Evolutionary conservation across 2,797 vertebrate genomes (phyloP), one percentile per base, ranked within the genome.

Genomic region (Galaxias olidus): DNA sequence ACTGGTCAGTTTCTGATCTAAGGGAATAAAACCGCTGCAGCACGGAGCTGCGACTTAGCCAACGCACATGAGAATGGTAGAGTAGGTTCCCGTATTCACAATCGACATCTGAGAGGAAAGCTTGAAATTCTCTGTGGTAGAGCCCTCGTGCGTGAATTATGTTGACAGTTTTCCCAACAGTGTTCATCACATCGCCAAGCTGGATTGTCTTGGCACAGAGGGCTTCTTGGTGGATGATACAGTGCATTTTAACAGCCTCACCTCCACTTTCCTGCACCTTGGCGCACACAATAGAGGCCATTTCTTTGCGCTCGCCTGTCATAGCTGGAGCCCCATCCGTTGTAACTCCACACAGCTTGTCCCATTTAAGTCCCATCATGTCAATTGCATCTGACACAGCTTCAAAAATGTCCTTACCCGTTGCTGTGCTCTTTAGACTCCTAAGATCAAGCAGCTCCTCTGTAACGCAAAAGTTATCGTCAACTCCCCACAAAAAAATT

Each of bases 81-180:
- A 78, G 55, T 11, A 75, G 0, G 1, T 76, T 69, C 12, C 61
- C 30, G 10, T 75, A 73, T 75, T 83, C 72, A 63, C 69, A 69
- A 69, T 78, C 45, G 0, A 77, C 62, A 15, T 79, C 72, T 77
- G 58, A 63, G 4, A 77, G 30, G 50, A 75, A 73, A 64, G 59
- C 65, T 57, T n/a, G n/a, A n/a, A n/a, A n/a, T n/a, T n/a, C n/a
- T n/a, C n/a, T n/a, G n/a, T n/a, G n/a, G n/a, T n/a, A n/a, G n/a
- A n/a, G n/a, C n/a, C n/a, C n/a, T n/a, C n/a, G n/a, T n/a, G n/a
- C n/a, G n/a, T n/a, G n/a, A n/a, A 69, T 69, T 66, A 69, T 52
- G 52, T 69, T 66, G 19, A 72, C 47, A 41, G 65, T 73, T 78
- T 76, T 68, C 15, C 71, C 60, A 66, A 62, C 59, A n/a, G 54